Conservation (phyloP, 2,888 invertebrate genomes). For the Thalpophila matura region DNA sequence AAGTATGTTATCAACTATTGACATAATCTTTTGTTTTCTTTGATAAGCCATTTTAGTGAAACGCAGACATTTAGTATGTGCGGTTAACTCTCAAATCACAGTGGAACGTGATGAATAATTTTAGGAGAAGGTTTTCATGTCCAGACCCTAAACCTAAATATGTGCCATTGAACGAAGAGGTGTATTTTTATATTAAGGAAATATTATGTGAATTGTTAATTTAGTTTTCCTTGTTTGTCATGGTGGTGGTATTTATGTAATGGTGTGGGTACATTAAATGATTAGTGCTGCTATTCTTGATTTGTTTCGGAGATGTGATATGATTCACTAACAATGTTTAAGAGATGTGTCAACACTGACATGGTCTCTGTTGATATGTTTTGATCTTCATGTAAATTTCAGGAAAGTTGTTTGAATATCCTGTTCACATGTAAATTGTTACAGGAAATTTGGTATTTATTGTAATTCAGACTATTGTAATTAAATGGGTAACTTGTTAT, state of each 20-base stretch:
- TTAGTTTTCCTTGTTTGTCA: conserved; percentile 35
- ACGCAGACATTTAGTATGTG: conserved; percentile 58
- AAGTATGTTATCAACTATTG: conserved; percentile 66
- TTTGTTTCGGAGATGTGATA: conserved; percentile 35
- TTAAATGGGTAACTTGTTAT: neutral
- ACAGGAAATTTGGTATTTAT: neutral
- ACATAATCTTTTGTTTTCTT: conserved; percentile 74
- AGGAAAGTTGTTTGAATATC: conserved; percentile 2
- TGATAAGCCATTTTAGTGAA: conserved; percentile 65
- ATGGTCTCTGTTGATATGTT: conserved; percentile 22
- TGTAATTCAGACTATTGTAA: neutral
- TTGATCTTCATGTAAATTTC: neutral
- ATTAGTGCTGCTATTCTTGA: conserved; percentile 30
- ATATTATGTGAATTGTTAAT: conserved; percentile 19
- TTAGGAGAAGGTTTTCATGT: conserved; percentile 71
- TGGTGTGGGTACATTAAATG: conserved; percentile 43
- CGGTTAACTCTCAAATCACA: conserved; percentile 51
- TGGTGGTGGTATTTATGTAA: conserved; percentile 26
- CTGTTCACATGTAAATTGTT: neutral
- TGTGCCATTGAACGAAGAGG: conserved; percentile 73
- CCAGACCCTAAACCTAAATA: conserved; percentile 75
- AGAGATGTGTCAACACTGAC: conserved; percentile 22
- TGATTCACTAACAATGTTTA: conserved; percentile 46
- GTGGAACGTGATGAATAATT: conserved; percentile 67
- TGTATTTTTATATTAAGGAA: conserved; percentile 48